Percentiles rank a stretch among this genome's conserved stretches.
Conservation (phyloP, 2,888 invertebrate species). For the Argynnis bischoffii region DNA sequence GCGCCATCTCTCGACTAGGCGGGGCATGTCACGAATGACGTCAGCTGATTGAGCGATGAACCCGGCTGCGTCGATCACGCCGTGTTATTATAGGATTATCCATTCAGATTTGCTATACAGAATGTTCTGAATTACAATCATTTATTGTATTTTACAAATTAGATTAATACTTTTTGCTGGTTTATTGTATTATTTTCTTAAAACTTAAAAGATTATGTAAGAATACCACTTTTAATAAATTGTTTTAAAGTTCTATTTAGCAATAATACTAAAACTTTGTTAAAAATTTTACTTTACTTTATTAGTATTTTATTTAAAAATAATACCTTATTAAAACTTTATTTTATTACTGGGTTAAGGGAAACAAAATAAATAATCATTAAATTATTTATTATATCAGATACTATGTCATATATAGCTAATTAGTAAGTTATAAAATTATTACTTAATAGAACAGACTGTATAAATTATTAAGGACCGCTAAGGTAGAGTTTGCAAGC, state of each 20-base stretch:
- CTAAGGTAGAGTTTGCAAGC: constrained; percentile 70
- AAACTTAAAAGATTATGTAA: too few species aligned
- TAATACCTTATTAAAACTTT: not conserved
- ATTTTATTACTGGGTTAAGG: not conserved
- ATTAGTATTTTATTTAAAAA: too few species aligned
- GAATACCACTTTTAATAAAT: too few species aligned
- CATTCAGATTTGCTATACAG: constrained; percentile 67
- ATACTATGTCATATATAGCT: not conserved
- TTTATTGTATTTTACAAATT: too few species aligned
- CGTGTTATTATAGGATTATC: constrained; percentile 77
- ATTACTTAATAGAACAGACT: constrained; percentile 48
- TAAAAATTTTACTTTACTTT: too few species aligned
- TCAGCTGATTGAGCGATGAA: constrained; percentile 80
- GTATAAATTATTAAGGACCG: constrained; percentile 51
- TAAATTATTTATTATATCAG: not conserved
- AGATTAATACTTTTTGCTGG: too few species aligned
- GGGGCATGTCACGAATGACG: constrained; percentile 68
- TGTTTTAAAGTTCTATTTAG: too few species aligned
- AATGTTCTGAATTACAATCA: constrained; percentile 45
- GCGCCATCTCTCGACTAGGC: constrained; percentile 75
- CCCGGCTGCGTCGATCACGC: constrained; percentile 72
- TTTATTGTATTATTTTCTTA: too few species aligned
- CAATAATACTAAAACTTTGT: too few species aligned
- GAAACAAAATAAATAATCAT: not conserved
- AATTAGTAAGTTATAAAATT: not conserved